phyloP scores from a whole-genome alignment of 2,113 vertebrate species.

The Zeus faber region DNA sequence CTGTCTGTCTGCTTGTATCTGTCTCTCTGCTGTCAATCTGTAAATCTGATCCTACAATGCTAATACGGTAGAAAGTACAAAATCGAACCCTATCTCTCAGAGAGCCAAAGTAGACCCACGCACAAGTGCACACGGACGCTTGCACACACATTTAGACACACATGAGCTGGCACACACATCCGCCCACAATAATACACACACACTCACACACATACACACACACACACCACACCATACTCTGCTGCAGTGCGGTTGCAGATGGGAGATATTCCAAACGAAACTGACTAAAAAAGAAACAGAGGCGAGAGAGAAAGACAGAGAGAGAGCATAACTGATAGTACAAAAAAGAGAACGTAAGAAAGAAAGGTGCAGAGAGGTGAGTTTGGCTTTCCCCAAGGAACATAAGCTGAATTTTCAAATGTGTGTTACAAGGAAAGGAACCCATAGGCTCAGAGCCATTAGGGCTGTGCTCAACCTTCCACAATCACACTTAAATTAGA shows the following conservation, averaged over 20 bases:
- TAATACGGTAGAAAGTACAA: background rate
- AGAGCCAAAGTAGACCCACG: background rate
- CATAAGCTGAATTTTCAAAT: no score
- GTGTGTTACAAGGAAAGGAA: no score
- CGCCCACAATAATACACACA: constrained; percentile 2
- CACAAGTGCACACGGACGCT: background rate
- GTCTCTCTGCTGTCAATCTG: background rate
- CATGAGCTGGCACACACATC: background rate
- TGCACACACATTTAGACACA: background rate
- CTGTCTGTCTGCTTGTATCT: background rate
- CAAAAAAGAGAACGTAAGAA: background rate
- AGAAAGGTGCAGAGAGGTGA: background rate
- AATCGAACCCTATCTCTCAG: constrained; percentile 9
- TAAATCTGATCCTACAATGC: background rate
- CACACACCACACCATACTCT: constrained; percentile 18
- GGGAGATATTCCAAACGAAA: constrained; percentile 31
- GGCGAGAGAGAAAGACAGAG: constrained; percentile 2
- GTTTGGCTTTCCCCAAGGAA: no score
- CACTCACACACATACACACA: constrained; percentile 6
- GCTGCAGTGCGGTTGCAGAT: constrained; percentile 51
- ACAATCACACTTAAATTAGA: no score
- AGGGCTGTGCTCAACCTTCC: no score
- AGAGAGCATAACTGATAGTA: background rate
- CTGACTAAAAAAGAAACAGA: constrained; percentile 20
- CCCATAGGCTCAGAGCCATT: no score